phyloP scores from a whole-genome alignment of 2,797 vertebrate genomes.

The Sebastes trivittatus region DNA sequence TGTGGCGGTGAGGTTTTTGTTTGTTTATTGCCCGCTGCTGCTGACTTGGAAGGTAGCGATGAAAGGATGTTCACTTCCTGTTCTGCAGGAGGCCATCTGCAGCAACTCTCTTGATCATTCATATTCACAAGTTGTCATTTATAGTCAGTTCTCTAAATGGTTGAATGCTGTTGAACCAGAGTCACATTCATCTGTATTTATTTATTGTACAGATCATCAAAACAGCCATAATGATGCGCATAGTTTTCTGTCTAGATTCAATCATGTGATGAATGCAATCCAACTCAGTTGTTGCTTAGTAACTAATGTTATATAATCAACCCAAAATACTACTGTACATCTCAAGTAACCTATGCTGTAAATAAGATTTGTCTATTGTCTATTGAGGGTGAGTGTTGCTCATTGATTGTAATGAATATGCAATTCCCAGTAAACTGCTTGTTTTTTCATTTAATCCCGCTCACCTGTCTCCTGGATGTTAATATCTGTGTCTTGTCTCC shows the following conservation, averaged over 20 bases:
- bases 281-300: slow-evolving; percentile 81
- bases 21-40: slow-evolving; percentile 11
- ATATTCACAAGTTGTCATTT: not conserved
- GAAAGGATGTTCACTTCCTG: slow-evolving; percentile 34
- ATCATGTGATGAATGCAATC: slow-evolving; percentile 32
- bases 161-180: not conserved
- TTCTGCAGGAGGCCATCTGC: slow-evolving; percentile 14
- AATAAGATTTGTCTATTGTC: slow-evolving; percentile 80
- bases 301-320: slow-evolving; percentile 71
- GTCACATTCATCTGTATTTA: slow-evolving; percentile 7
- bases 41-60: slow-evolving; percentile 10
- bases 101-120: slow-evolving; percentile 1
- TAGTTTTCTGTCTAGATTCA: slow-evolving; percentile 19
- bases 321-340: slow-evolving; percentile 77
- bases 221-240: slow-evolving; percentile 11
- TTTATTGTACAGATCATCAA: slow-evolving; percentile 20
- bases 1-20: not conserved
- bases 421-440: slow-evolving; percentile 79
- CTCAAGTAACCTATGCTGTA: slow-evolving; percentile 77
- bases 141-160: not conserved
- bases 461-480: slow-evolving; percentile 24
- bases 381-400: slow-evolving; percentile 69
- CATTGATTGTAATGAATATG: slow-evolving; percentile 79
- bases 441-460: slow-evolving; percentile 66
- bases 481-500: not conserved